phyloP scores from a whole-genome alignment of 2,113 vertebrate species.

The Zootoca vivipara region DNA sequence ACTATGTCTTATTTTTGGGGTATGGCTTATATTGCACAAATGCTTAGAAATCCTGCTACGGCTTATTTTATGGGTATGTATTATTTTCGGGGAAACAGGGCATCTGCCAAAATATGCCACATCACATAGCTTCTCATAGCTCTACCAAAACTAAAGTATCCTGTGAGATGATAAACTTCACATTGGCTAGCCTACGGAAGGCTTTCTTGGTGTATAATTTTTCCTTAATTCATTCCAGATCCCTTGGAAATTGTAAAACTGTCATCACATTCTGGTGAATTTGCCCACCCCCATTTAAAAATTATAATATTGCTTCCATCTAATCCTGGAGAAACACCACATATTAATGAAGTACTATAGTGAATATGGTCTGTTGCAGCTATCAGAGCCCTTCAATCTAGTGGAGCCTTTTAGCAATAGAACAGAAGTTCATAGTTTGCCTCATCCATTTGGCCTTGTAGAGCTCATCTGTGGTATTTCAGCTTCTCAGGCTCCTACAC shows the following conservation, averaged over 20 bases:
- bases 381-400: neutral
- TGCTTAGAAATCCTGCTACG: too few relatives aligned
- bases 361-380: neutral
- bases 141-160: neutral
- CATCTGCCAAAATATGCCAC: neutral
- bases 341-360: slow-evolving; percentile 9
- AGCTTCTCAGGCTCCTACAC: slow-evolving; percentile 30
- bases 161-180: neutral
- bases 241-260: neutral
- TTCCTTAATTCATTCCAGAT: neutral
- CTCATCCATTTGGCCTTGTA: slow-evolving; percentile 31
- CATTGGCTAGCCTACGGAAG: neutral
- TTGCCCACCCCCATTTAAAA: neutral
- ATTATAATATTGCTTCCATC: slow-evolving; percentile 18
- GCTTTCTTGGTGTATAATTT: neutral
- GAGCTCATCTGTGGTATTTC: slow-evolving; percentile 35
- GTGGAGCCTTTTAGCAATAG: neutral
- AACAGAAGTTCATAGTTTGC: slow-evolving; percentile 52
- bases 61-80: too few relatives aligned
- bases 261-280: neutral
- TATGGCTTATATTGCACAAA: too few relatives aligned
- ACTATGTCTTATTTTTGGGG: too few relatives aligned
- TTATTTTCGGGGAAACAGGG: too few relatives aligned
- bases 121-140: neutral
- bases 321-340: slow-evolving; percentile 29